Base-by-base conservation (phyloP, 2,113 vertebrate species). In the Naja naja region DNA sequence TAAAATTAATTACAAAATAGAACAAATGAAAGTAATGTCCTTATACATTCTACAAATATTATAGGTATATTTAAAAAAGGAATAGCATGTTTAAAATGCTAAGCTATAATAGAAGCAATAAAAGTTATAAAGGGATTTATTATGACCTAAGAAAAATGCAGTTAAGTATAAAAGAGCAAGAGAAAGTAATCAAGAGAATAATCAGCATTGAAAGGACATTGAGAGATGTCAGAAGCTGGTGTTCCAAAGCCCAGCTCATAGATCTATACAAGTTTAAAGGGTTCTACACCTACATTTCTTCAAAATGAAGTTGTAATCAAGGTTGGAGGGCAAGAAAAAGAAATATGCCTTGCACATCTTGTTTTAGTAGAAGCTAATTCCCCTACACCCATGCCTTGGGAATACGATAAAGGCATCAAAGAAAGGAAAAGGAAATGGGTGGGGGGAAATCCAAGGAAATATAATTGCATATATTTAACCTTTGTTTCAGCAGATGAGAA, bases 1-100 rank as follows among this genome's bases (percentile, higher is more conserved):
- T 53, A 52, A 64, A 92, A 95, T 93, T 87, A 12, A 94, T 90
- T 95, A 89, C 93, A 95, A 96, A 91, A 93, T 12, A 90, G 53
- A 93, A 85, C 43, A 85, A 60, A 58, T 85, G 85, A 89, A 89
- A 47, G 45, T 56, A 60, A 20, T n/a, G 25, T 34, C 25, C 56
- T 7, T 45, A 30, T 85, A 39, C 7, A 56, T 39, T 25, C 43
- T 87, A 47, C 60, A 30, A 43, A 58, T 3, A 58, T 23, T 56
- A 81, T 27, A 85, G 16, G 47, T 92, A 5, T 92, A 69, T 89
- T 89, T 89, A 56, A 54, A 89, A 43, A 53, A 85, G n/a, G 39
- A 89, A 89, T 20, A 47, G 34, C 11, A 55, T 74, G 39, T 60
- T 81, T 25, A 74, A 92, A 52, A 92, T 47, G 25, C 5, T 54